Conservation (phyloP, 2,888 invertebrate species). For the Thelaira solivaga region DNA sequence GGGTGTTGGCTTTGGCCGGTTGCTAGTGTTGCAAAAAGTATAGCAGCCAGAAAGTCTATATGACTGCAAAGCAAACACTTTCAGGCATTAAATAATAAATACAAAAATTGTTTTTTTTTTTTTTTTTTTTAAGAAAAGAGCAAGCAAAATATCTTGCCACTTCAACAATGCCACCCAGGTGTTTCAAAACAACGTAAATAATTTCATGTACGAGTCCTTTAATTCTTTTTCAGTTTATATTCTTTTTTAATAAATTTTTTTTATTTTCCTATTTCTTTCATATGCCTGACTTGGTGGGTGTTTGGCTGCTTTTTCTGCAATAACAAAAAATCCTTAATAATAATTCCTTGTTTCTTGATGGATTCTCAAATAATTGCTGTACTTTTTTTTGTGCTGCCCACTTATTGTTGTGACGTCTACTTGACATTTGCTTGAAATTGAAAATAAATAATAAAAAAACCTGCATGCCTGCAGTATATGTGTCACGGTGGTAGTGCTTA, state of each 20-base stretch:
- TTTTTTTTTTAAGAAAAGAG: too few species aligned
- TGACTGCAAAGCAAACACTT: too few species aligned
- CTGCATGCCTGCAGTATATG: constrained; percentile 90
- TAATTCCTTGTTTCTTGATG: constrained; percentile 9
- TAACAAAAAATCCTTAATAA: constrained; percentile 30
- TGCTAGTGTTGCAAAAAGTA: too few species aligned
- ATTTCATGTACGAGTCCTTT: too few species aligned
- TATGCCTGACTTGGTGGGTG: constrained; percentile 1
- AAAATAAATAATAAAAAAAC: too few species aligned
- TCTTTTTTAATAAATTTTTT: constrained; percentile 27
- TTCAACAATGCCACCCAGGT: constrained; percentile 26
- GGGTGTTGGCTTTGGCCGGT: too few species aligned
- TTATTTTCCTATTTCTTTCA: neutral
- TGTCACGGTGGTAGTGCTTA: constrained; percentile 96
- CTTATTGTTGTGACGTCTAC: neutral
- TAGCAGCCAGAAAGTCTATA: too few species aligned
- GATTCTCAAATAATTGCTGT: constrained; percentile 14
- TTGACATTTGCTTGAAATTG: neutral
- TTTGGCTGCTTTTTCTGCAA: too few species aligned
- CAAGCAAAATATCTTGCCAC: neutral
- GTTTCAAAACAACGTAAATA: neutral
- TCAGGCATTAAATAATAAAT: too few species aligned
- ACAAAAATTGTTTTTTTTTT: too few species aligned
- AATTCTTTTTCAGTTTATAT: neutral
- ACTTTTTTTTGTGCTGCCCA: neutral